Evolutionary conservation across 2,888 invertebrate species (phyloP).

Genomic region (Acanthosepion lycidas): DNA sequence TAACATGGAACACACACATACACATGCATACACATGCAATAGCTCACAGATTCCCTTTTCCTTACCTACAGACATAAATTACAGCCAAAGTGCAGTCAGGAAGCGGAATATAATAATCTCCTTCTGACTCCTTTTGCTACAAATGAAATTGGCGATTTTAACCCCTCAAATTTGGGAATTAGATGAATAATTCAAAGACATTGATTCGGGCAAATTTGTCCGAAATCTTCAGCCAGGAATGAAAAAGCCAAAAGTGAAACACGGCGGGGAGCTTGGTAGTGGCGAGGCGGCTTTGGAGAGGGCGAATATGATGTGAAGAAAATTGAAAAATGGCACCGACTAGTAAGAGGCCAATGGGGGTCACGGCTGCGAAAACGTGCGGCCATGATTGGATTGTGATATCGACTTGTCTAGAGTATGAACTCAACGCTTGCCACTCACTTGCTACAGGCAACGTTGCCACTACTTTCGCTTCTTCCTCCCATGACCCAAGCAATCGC

Average conservation of each 20-base stretch:
- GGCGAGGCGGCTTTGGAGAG: neutral
- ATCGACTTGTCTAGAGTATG: neutral
- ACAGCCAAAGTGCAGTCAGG: neutral
- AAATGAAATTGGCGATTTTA: conserved; percentile 33
- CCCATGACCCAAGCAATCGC: neutral
- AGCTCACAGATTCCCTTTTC: too few relatives aligned
- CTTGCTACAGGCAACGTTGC: neutral
- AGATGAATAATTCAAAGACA: conserved; percentile 22
- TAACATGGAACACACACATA: too few relatives aligned
- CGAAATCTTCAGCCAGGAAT: neutral
- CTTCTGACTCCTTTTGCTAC: neutral
- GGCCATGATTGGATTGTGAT: neutral
- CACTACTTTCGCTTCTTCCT: neutral
- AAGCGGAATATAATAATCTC: neutral
- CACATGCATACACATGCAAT: too few relatives aligned
- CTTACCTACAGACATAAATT: neutral
- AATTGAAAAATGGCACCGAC: neutral
- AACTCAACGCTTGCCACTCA: neutral
- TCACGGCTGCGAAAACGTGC: conserved; percentile 21
- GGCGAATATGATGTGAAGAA: conserved; percentile 14
- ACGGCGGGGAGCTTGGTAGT: neutral
- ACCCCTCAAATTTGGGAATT: neutral
- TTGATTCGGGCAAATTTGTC: neutral
- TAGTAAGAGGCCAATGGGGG: conserved; percentile 12
- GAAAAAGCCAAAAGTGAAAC: neutral